Evolutionary conservation across 2,888 invertebrate genomes (phyloP).

Genomic region (Bhutanitis thaidina): DNA sequence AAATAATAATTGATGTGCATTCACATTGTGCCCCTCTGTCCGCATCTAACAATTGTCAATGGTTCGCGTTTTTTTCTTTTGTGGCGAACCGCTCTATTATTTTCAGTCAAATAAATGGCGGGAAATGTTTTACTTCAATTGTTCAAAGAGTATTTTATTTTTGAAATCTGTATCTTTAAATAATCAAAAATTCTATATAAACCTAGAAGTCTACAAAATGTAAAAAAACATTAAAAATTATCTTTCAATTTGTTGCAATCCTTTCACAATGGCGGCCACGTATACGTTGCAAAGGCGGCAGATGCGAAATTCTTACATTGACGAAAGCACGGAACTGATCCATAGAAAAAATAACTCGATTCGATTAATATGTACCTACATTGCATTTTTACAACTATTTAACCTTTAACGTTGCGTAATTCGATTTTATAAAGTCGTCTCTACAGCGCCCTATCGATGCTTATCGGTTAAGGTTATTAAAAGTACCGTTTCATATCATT

Average conservation of each 20-base stretch:
- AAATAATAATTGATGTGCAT: slow-evolving; percentile 74
- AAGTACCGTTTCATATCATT: slow-evolving; percentile 1
- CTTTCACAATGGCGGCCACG: neutral
- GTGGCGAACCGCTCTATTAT: slow-evolving; percentile 46
- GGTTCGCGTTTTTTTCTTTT: slow-evolving; percentile 54
- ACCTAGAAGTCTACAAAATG: neutral
- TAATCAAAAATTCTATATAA: too few relatives aligned
- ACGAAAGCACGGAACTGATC: slow-evolving; percentile 21
- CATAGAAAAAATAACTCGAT: slow-evolving; percentile 13
- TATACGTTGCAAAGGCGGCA: slow-evolving; percentile 25
- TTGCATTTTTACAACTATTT: slow-evolving; percentile 43
- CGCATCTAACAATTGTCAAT: slow-evolving; percentile 56
- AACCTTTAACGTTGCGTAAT: slow-evolving; percentile 36
- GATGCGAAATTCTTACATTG: slow-evolving; percentile 38
- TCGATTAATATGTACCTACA: slow-evolving; percentile 23
- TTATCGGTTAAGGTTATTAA: slow-evolving; percentile 13
- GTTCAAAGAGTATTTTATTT: too few relatives aligned
- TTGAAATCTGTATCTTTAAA: too few relatives aligned
- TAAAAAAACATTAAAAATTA: neutral
- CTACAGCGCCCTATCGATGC: slow-evolving; percentile 19
- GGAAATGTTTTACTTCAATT: slow-evolving; percentile 35
- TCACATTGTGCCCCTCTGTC: slow-evolving; percentile 48
- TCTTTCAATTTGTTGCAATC: neutral
- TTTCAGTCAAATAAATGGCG: slow-evolving; percentile 32
- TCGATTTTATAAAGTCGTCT: slow-evolving; percentile 22